These are phyloP conservation scores for Zelostemma sp. DNA, from an alignment of 1,140 invertebrate genomes.

Conservation along the genomic window DNA sequence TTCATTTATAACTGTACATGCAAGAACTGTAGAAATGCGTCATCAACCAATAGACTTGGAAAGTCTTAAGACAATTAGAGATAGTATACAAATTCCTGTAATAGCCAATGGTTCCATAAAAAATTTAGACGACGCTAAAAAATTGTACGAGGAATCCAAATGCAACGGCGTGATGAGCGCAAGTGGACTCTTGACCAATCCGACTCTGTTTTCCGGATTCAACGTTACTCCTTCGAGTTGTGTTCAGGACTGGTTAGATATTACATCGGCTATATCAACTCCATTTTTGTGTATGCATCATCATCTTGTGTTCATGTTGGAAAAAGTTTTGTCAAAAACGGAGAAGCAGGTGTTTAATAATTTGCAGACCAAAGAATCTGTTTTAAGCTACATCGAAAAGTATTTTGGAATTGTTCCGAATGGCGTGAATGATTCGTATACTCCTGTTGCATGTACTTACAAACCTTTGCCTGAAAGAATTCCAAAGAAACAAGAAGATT, in stretches of 20 bases:
- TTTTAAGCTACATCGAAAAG: constrained; percentile 79
- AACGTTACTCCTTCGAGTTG: constrained; percentile 80
- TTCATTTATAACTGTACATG: constrained; percentile 92
- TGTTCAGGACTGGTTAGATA: constrained; percentile 88
- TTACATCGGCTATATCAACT: constrained; percentile 69
- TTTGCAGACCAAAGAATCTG: constrained; percentile 76
- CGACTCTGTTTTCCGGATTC: constrained; percentile 85
- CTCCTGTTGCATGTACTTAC: constrained; percentile 60
- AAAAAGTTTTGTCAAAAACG: constrained; percentile 79
- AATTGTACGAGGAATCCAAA: constrained; percentile 76
- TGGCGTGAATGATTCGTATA: constrained; percentile 19
- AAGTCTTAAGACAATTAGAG: constrained; percentile 80
- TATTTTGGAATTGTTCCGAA: constrained; percentile 69
- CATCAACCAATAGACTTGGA: constrained; percentile 83
- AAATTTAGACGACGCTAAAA: constrained; percentile 77
- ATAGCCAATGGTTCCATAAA: constrained; percentile 94
- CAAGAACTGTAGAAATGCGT: constrained; percentile 86
- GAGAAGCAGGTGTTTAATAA: constrained; percentile 84
- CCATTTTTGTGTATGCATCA: constrained; percentile 90
- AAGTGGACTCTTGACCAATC: constrained; percentile 90
- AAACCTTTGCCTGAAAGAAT: constrained; percentile 18
- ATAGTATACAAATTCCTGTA: constrained; percentile 82
- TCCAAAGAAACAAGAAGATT: constrained; percentile 11
- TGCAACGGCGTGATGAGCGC: constrained; percentile 92
- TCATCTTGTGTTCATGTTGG: constrained; percentile 94